phyloP scores from a whole-genome alignment of 2,797 vertebrate species.

The Psittacula derbiana region DNA sequence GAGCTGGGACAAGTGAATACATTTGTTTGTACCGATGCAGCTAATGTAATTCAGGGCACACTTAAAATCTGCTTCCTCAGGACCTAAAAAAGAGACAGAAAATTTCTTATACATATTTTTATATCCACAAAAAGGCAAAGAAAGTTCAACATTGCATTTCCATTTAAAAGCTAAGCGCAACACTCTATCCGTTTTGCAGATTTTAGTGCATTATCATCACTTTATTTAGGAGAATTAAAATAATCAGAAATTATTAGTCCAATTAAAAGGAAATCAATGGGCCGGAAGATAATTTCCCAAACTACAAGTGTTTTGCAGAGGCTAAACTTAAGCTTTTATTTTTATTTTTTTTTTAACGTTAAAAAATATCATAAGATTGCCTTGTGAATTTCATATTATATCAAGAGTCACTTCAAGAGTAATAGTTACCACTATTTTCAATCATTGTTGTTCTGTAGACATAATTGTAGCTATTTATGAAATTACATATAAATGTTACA shows the following conservation, averaged over 20 bases:
- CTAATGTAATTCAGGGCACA: constrained; percentile 89
- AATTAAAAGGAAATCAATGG: constrained; percentile 23
- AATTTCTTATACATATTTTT: background rate
- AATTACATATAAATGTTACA: background rate
- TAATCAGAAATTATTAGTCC: background rate
- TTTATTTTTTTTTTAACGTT: background rate
- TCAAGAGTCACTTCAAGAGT: background rate
- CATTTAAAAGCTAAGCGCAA: background rate
- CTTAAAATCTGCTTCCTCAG: constrained; percentile 82
- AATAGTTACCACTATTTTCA: background rate
- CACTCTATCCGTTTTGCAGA: background rate
- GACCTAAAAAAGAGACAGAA: constrained; percentile 77
- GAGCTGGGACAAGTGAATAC: constrained; percentile 93
- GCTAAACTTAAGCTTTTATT: background rate
- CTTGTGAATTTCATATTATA: background rate
- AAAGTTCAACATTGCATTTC: background rate
- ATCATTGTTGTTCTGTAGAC: background rate
- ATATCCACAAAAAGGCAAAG: background rate
- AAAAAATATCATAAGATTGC: background rate
- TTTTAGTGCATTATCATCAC: background rate
- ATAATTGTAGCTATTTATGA: background rate
- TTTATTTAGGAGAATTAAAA: background rate
- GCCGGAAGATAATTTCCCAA: constrained; percentile 13
- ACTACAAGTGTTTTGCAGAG: background rate
- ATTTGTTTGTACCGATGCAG: constrained; percentile 87